Evolutionary conservation across 2,113 vertebrate species (phyloP), one percentile per base, ranked within the genome.

Genomic region (Calyptomena viridis): DNA sequence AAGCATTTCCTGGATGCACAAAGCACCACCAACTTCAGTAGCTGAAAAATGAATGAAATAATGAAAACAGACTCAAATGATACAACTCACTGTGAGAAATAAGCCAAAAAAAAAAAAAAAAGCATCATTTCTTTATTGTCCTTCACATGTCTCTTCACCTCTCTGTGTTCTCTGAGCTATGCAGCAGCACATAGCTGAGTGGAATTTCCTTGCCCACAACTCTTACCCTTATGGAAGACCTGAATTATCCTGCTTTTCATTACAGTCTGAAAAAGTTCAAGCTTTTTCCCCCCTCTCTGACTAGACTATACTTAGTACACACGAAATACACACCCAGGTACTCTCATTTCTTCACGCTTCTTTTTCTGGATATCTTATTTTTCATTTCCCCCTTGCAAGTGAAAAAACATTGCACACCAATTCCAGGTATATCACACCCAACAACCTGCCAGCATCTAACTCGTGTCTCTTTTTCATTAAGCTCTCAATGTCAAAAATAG

Each of bases 361-460:
- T 56, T 84, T 31, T 50, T 27, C 33, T 55, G n/a, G 22, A 10
- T 53, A 87, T 62, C 8, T 68, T 12, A 19, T 60, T 73, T 84
- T 46, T 44, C 28, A 42, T 16, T 53, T 5, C 0, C 1, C 3
- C 8, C 18, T 9, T 14, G 14, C n/a, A 74, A 14, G 0, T 58
- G 16, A 35, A 69, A 80, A 58, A 74, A 16, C 2, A 20, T 24
- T 35, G 33, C 28, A 7, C 7, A 64, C 30, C 35, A 64, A 44
- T 47, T 47, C 49, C 44, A 84, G 9, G 21, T 33, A 1, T 19
- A 49, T 52, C 50, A 49, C 46, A 78, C 30, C 20, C 3, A 1
- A 37, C 6, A 47, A 22, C 5, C 47, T 64, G 47, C 68, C 69
- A 49, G 46, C 23, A 92, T 59, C 39, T 60, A 35, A 85, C 33